A percentile compares a stretch with the other conserved stretches of the same genome.
Evolutionary conservation across 2,888 invertebrate genomes (phyloP).

Genomic region (Idaea biselata): DNA sequence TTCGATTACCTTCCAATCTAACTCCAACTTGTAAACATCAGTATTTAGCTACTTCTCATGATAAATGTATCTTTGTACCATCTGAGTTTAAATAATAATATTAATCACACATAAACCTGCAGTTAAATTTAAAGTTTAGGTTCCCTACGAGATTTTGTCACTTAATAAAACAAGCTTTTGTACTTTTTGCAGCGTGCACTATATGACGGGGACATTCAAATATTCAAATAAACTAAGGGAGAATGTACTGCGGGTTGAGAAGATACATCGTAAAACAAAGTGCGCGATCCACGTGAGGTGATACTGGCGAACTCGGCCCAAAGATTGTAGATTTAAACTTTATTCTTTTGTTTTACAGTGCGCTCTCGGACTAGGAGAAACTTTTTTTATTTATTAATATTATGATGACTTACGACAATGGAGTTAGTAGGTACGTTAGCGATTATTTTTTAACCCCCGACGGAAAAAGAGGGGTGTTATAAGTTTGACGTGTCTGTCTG

Average conservation of each 20-base stretch:
- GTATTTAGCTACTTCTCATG: too few species aligned
- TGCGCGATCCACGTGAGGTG: slow-evolving; percentile 65
- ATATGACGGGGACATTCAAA: background rate
- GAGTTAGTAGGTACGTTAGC: background rate
- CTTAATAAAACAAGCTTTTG: background rate
- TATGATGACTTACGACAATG: background rate
- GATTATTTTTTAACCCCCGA: background rate
- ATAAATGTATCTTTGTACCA: too few species aligned
- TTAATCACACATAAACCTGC: background rate
- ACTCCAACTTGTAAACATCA: too few species aligned
- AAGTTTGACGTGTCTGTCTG: too few species aligned
- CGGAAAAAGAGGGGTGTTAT: too few species aligned
- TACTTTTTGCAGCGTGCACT: background rate
- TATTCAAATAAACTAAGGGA: slow-evolving; percentile 29
- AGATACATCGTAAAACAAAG: slow-evolving; percentile 44
- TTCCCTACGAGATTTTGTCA: background rate
- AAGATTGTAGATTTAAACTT: slow-evolving; percentile 57
- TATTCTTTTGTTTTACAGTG: slow-evolving; percentile 47
- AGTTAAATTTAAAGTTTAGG: background rate
- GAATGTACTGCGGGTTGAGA: slow-evolving; percentile 33
- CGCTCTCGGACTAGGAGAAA: slow-evolving; percentile 42
- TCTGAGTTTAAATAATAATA: too few species aligned
- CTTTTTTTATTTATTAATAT: slow-evolving; percentile 11
- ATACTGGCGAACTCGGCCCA: slow-evolving; percentile 42
- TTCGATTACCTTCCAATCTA: too few species aligned